Base-by-base conservation (phyloP, 2,113 vertebrate species). In the Lates calcarifer region DNA sequence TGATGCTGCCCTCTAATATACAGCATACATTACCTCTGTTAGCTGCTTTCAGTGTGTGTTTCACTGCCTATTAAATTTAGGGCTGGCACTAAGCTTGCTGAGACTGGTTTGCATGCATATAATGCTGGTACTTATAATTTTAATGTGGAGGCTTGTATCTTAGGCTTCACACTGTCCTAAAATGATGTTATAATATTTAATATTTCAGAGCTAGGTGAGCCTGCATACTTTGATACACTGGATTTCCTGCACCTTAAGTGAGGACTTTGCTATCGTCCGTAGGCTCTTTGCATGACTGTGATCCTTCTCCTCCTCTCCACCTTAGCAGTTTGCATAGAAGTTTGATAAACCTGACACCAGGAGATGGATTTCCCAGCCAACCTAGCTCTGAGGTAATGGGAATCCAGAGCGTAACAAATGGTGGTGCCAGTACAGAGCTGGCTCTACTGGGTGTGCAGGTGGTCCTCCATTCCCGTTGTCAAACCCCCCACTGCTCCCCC, bases 341-440 rank as follows among this genome's bases (percentile, higher is more conserved):
- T 90, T 91, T 90, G 83, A 92, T 89, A 89, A 90, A 92, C 87
- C 76, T 86, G 91, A 94, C 91, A 93, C 92, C 81, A 20, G 83
- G 74, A 92, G 92, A 94, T 93, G 88, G 82, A 93, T 94, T 94
- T 93, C 90, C 87, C 90, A 92, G 92, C 89, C 88, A 88, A 77
- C 85, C 81, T 78, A 74, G 70, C 87, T 83, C 80, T 84, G 68
- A 91, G 91, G 91, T 94, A 93, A 94, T 93, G 90, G 87, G 89
- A 94, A 91, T 86, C 71, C 74, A 78, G 76, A 84, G 91, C 78
- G 83, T 91, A 94, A 93, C 92, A 90, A 93, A 93, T 94, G 87
- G 84, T 56, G 85, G 89, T 92, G 92, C 87, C 89, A 88, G 91
- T 77, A 70, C 82, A 83, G 91, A 76, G 76, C 78, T 87, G 88